A percentile compares a stretch with the other conserved stretches of the same genome.
These are phyloP conservation scores for Synergus itoensis DNA, from an alignment of 2,888 invertebrate genomes.

Conservation along the genomic window DNA sequence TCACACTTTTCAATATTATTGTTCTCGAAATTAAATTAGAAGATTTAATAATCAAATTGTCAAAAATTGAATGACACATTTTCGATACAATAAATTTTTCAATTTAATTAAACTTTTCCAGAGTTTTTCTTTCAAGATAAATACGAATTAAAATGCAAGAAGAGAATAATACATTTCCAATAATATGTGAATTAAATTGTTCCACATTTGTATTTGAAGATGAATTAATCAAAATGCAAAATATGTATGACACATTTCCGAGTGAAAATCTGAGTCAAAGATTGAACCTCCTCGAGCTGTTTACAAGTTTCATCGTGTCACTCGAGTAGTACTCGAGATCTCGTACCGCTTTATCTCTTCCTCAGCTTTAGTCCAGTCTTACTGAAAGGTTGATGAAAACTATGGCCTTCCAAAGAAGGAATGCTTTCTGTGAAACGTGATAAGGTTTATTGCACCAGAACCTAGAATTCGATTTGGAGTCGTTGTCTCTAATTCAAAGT, in stretches of 20 bases:
- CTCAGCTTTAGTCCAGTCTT: constrained; percentile 14
- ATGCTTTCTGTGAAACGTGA: not conserved
- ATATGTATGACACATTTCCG: constrained; percentile 7
- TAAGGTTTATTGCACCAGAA: not conserved
- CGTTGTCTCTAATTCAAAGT: constrained; percentile 14
- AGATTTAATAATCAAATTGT: no score
- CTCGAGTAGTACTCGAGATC: not conserved
- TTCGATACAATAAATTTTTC: no score
- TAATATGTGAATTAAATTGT: no score
- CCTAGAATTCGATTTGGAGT: not conserved
- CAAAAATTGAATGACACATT: no score
- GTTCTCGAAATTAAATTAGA: no score
- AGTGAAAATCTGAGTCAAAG: not conserved
- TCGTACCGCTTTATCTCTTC: constrained; percentile 47
- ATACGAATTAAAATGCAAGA: no score
- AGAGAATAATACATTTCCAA: no score
- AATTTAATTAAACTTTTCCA: no score
- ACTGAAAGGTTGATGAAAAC: constrained; percentile 29
- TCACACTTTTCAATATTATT: no score
- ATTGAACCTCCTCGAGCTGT: constrained; percentile 42
- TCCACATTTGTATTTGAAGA: not conserved
- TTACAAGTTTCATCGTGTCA: constrained; percentile 39
- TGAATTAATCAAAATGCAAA: not conserved
- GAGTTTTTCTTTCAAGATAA: no score
- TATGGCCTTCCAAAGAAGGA: not conserved